Conservation (phyloP, 53 echinoderm and acorn worm species). For the Patiria pectinifera region DNA sequence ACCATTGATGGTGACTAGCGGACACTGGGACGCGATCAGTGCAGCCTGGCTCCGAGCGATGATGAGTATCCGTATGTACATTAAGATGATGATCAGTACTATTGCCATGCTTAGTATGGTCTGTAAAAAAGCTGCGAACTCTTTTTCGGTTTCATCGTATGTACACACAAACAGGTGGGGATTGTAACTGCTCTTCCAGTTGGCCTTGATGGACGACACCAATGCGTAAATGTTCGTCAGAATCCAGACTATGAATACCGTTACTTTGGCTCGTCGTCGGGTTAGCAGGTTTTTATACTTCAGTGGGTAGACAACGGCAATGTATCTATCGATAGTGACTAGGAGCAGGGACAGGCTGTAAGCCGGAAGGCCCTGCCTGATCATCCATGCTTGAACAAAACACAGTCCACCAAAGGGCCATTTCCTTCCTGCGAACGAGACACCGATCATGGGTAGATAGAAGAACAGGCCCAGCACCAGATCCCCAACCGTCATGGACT, state of each 20-base stretch:
- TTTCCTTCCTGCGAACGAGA: background rate
- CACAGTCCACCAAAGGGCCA: constrained; percentile 2
- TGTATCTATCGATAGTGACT: constrained; percentile 44
- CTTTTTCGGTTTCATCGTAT: background rate
- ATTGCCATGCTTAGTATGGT: constrained; percentile 27
- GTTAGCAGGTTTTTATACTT: constrained; percentile 16
- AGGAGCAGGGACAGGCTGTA: constrained; percentile 26
- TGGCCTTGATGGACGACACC: background rate
- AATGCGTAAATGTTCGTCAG: constrained; percentile 33
- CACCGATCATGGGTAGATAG: constrained; percentile 39
- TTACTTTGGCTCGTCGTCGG: constrained; percentile 15
- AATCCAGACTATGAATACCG: background rate
- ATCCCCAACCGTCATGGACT: constrained; percentile 52
- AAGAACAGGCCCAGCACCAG: constrained; percentile 42
- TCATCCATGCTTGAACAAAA: constrained; percentile 48
- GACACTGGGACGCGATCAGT: constrained; percentile 23
- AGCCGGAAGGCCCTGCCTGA: constrained; percentile 33
- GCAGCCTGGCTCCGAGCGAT: constrained; percentile 36
- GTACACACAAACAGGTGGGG: constrained; percentile 7
- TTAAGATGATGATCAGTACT: constrained; percentile 28
- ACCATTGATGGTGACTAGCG: constrained; percentile 31
- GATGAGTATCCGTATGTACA: constrained; percentile 28
- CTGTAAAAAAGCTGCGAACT: background rate
- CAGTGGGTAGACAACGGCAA: constrained; percentile 40
- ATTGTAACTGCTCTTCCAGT: constrained; percentile 24